phyloP scores from a whole-genome alignment of 2,797 vertebrate species.

The Clarias platycephalus region DNA sequence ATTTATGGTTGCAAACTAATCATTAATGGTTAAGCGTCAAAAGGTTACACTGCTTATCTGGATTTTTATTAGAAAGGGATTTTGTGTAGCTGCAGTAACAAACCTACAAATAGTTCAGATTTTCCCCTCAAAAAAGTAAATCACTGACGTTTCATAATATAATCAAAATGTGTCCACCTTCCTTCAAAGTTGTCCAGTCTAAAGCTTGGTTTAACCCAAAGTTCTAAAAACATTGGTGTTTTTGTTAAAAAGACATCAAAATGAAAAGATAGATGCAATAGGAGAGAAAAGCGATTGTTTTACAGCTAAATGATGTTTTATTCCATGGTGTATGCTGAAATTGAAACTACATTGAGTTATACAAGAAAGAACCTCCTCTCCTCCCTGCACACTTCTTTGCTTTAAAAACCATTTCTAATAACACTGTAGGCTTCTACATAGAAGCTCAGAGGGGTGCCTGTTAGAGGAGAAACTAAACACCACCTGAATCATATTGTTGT shows the following conservation, averaged over 20 bases:
- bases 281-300: neutral
- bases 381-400: neutral
- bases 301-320: neutral
- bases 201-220: neutral
- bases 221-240: neutral
- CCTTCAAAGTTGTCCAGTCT: neutral
- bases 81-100: neutral
- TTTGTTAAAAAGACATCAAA: neutral
- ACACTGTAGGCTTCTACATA: neutral
- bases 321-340: neutral
- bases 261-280: neutral
- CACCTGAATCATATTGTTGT: neutral
- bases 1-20: neutral
- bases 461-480: neutral
- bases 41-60: neutral
- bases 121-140: too few species aligned
- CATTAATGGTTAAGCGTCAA: neutral
- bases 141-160: neutral
- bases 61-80: neutral
- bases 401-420: neutral
- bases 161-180: neutral
- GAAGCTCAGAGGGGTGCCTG: neutral
- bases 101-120: neutral
- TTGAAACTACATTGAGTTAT: neutral
- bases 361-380: too few species aligned